Evolutionary conservation across 2,797 vertebrate genomes (phyloP), one percentile per base, ranked within the genome.

Genomic region (Neosilurus hyrtlii): DNA sequence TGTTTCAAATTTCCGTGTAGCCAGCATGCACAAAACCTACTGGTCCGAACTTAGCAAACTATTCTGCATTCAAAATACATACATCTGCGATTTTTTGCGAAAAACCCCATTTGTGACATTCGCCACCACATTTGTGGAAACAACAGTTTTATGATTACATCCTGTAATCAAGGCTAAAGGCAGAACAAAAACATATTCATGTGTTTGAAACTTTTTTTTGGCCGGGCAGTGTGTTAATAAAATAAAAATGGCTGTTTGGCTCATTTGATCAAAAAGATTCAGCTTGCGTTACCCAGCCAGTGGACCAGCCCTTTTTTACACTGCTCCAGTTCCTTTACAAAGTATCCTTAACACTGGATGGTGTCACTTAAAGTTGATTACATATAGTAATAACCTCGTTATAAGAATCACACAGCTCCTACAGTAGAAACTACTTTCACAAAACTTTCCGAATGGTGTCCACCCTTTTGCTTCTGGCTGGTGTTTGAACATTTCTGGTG

Each of bases 231-330:
- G n/a, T 14, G 67, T 62, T 43, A 18, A 35, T 4, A 78, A 16
- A 72, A 62, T 82, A 82, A 83, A 83, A 84, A 68, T 54, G 52
- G 51, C 56, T 37, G 57, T 81, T 81, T 72, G 82, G 81, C 54
- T 61, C 52, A 74, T 56, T 84, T 18, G 22, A 20, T 80, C 24
- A 35, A 65, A 84, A 63, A 35, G 9, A 22, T 63, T 26, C 22
- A 62, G 56, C 65, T 59, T 15, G 26, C 20, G 1, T 76, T 11
- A 49, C 35, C 20, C 1, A 62, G 20, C 74, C 57, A 24, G n/a
- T 83, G 49, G 57, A 78, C 11, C 20, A 72, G 43, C 49, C 56
- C 22, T 71, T 78, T 22, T 79, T 78, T 61, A 30, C 61, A 24
- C 15, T 49, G 24, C 12, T 72, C 57, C 16, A 26, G 54, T 49